Percentiles rank a stretch among this genome's conserved stretches.
Conservation (phyloP, 1,140 invertebrate species). For the Heliconius hermathena region DNA sequence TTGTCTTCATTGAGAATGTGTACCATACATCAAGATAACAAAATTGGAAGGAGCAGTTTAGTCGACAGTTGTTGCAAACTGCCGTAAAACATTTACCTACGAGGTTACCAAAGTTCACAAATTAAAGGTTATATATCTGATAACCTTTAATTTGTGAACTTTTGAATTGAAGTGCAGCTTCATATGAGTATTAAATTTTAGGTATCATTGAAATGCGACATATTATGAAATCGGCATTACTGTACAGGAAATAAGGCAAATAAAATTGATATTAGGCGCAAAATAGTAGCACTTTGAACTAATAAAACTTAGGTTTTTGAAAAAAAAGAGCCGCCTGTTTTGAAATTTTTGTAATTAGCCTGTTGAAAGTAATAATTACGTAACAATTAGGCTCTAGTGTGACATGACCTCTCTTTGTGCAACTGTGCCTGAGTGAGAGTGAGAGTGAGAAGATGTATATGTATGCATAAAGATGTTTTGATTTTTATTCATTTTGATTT, state of each 20-base stretch:
- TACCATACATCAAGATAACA: not conserved
- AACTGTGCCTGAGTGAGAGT: too few species aligned
- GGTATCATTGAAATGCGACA: not conserved
- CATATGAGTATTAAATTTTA: constrained; percentile 23
- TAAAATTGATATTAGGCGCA: not conserved
- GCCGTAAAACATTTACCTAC: constrained; percentile 33
- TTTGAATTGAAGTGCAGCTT: constrained; percentile 33
- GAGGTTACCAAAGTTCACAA: constrained; percentile 32
- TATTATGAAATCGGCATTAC: not conserved
- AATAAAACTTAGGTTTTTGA: too few species aligned
- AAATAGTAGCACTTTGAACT: too few species aligned
- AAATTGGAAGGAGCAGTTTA: constrained; percentile 1
- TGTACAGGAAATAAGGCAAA: not conserved
- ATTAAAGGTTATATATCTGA: constrained; percentile 34
- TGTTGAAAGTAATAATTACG: too few species aligned
- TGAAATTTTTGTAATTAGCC: too few species aligned
- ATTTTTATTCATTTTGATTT: too few species aligned
- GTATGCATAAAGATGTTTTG: too few species aligned
- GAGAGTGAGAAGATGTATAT: too few species aligned
- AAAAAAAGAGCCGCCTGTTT: too few species aligned
- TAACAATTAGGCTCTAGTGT: too few species aligned
- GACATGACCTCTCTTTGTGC: too few species aligned
- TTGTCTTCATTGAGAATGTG: not conserved
- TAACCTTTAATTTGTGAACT: too few species aligned
- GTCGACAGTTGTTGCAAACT: constrained; percentile 28